phyloP scores from a whole-genome alignment of 2,797 vertebrate species.

The Halcyon leucocephala region DNA sequence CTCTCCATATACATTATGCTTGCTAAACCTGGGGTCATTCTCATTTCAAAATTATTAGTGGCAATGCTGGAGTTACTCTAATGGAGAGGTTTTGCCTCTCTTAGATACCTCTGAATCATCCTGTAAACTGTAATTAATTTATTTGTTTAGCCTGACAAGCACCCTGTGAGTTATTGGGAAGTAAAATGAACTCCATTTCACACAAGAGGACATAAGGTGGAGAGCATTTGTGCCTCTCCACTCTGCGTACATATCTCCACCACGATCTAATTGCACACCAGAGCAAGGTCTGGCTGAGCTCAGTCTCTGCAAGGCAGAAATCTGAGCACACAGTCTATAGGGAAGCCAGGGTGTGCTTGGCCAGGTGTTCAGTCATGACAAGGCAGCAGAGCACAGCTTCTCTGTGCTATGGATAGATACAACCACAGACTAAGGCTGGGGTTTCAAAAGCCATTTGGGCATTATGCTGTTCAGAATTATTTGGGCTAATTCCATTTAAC shows the following conservation, averaged over 20 bases:
- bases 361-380: neutral
- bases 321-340: accelerated
- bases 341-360: neutral
- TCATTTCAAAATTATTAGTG: neutral
- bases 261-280: neutral
- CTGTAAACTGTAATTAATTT: neutral
- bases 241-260: neutral
- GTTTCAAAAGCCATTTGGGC: neutral
- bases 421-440: neutral
- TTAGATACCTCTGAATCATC: neutral
- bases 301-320: neutral
- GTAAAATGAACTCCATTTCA: neutral
- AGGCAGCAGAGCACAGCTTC: neutral
- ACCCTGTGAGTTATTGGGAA: neutral
- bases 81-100: neutral
- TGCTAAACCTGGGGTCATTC: neutral
- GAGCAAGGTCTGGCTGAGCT: neutral
- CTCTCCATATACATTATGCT: neutral
- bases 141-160: neutral
- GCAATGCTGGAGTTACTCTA: neutral
- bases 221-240: neutral
- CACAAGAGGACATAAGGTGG: neutral
- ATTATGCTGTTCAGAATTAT: neutral
- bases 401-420: neutral
- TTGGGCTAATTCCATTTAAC: neutral